Evolutionary conservation across 2,797 vertebrate genomes (phyloP).

Genomic region (Mallotus villosus): DNA sequence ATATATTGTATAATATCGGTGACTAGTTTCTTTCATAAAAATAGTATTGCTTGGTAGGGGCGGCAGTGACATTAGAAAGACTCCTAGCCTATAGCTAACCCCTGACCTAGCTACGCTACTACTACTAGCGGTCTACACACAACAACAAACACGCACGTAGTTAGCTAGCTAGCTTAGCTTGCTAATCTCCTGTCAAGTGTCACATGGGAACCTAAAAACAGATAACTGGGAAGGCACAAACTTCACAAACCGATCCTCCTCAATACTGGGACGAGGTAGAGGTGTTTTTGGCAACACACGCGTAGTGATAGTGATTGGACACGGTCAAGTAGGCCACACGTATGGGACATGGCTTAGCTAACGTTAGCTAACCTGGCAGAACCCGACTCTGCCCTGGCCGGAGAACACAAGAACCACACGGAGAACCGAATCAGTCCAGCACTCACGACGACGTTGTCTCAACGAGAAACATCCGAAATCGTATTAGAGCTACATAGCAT

Average conservation of each 20-base stretch:
- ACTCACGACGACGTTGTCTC: conserved; percentile 52
- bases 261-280: background rate
- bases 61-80: background rate
- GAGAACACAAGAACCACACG: conserved; percentile 73
- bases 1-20: background rate
- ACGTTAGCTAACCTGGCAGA: conserved; percentile 73
- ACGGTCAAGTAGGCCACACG: conserved; percentile 48
- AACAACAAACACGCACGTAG: conserved; percentile 20
- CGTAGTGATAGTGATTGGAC: conserved; percentile 24
- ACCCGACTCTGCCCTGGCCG: conserved; percentile 62
- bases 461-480: background rate
- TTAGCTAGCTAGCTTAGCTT: conserved; percentile 55
- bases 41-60: background rate
- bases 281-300: conserved; percentile 45
- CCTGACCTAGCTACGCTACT: background rate
- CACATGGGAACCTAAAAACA: conserved; percentile 23
- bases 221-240: background rate
- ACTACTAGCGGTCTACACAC: background rate
- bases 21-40: background rate
- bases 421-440: conserved; percentile 72
- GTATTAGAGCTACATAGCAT: background rate
- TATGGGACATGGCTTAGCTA: conserved; percentile 59
- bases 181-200: conserved; percentile 34
- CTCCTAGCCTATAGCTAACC: background rate
- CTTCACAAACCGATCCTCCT: background rate